Conservation (phyloP, 2,888 invertebrate genomes). For the Limnephilus auricula region DNA sequence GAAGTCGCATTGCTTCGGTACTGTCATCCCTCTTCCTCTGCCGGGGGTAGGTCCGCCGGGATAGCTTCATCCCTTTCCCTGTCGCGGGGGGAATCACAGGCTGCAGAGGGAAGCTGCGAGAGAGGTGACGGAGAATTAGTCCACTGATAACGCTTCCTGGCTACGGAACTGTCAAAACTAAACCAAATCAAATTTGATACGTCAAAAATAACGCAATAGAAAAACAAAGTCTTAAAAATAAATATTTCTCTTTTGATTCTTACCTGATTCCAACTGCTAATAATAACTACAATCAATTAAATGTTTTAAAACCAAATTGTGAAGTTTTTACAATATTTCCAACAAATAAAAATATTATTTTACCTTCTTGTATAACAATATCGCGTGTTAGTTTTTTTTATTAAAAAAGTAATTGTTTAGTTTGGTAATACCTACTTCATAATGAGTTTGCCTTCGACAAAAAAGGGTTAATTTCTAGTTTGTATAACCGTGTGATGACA, state of each 20-base stretch:
- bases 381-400: neutral
- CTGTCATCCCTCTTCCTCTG: constrained; percentile 72
- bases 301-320: neutral
- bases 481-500: neutral
- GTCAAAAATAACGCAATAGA: neutral
- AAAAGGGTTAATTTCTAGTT: neutral
- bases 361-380: neutral
- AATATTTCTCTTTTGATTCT: neutral
- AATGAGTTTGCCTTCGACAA: neutral
- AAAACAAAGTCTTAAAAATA: neutral
- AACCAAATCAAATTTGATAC: constrained; percentile 10
- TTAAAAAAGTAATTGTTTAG: neutral
- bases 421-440: neutral
- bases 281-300: neutral
- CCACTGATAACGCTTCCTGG: constrained; percentile 68
- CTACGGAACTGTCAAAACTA: constrained; percentile 30
- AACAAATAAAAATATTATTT: neutral
- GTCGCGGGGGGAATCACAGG: constrained; percentile 71
- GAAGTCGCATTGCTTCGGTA: constrained; percentile 72
- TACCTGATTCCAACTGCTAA: neutral
- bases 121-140: constrained; percentile 71
- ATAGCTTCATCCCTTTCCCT: constrained; percentile 69
- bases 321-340: neutral
- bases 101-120: constrained; percentile 75
- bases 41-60: neutral